Evolutionary conservation across 2,888 invertebrate species (phyloP).

Genomic region (Syrista parreyssii): DNA sequence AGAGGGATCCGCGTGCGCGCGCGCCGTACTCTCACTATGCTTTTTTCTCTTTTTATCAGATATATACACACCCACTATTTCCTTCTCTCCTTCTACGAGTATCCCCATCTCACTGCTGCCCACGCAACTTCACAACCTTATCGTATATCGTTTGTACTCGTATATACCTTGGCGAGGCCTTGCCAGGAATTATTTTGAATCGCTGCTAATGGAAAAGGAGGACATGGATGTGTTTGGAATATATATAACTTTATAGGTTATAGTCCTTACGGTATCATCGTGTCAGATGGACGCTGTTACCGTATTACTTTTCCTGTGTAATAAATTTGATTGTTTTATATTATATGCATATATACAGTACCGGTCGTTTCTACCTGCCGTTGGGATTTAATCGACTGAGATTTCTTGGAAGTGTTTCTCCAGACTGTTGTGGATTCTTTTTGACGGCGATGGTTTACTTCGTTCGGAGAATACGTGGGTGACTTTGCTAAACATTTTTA

Average conservation of each 20-base stretch:
- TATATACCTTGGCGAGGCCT: not conserved
- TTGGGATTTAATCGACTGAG: not conserved
- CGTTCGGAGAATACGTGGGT: not conserved
- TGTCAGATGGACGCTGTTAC: not conserved
- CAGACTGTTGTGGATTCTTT: not conserved
- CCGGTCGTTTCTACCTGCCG: not conserved
- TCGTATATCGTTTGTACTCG: slow-evolving; percentile 9
- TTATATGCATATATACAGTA: not conserved
- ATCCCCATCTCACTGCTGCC: not conserved
- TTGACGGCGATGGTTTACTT: not conserved
- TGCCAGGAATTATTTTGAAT: slow-evolving; percentile 1
- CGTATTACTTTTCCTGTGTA: not conserved
- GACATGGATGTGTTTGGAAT: not conserved
- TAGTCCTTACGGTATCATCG: not conserved
- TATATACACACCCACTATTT: not conserved
- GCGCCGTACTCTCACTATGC: slow-evolving; percentile 14
- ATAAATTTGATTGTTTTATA: not conserved
- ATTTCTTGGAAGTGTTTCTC: not conserved
- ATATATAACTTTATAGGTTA: not conserved
- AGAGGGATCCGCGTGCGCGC: slow-evolving; percentile 17
- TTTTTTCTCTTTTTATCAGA: not conserved
- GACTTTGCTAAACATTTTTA: not conserved
- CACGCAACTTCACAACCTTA: slow-evolving; percentile 10
- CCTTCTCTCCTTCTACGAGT: not conserved
- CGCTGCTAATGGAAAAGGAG: not conserved